Percentiles rank a stretch among this genome's conserved stretches.
These are phyloP conservation scores for Sebastes vulpes DNA, from an alignment of 2,797 vertebrate species.

Conservation along the genomic window DNA sequence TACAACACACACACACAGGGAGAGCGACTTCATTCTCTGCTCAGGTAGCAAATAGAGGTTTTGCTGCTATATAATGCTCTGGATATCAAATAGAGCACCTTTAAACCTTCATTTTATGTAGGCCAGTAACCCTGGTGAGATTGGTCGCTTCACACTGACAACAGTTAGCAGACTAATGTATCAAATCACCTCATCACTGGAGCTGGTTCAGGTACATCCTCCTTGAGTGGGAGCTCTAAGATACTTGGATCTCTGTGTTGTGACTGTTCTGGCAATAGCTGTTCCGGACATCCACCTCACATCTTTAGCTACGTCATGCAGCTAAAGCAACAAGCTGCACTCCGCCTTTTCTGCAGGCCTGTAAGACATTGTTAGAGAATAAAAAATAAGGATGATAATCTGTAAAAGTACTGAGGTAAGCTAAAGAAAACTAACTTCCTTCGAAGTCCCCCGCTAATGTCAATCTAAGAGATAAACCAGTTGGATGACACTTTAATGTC, in stretches of 20 bases:
- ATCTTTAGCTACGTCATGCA: not conserved
- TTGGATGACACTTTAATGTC: constrained; percentile 43
- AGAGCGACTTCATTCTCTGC: too few relatives aligned
- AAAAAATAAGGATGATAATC: constrained; percentile 5
- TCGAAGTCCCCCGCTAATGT: constrained; percentile 22
- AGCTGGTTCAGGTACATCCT: not conserved
- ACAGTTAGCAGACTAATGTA: not conserved
- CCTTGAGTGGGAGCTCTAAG: not conserved
- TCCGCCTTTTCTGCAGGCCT: not conserved
- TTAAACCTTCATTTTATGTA: not conserved
- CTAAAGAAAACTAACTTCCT: constrained; percentile 24
- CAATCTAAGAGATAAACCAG: constrained; percentile 39
- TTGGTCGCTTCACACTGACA: not conserved
- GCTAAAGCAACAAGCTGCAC: not conserved
- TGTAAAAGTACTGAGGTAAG: constrained; percentile 6
- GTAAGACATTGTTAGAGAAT: not conserved
- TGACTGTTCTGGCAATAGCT: not conserved
- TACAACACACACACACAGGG: not conserved
- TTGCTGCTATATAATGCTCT: not conserved
- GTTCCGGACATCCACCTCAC: not conserved
- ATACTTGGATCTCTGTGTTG: not conserved
- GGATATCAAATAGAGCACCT: not conserved
- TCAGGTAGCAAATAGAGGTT: not conserved
- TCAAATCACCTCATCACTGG: not conserved
- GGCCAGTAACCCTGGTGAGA: not conserved